A percentile compares a stretch with the other conserved stretches of the same genome.
These are phyloP conservation scores for Nyleta sp. DNA, from an alignment of 2,888 invertebrate genomes.

Conservation along the genomic window DNA sequence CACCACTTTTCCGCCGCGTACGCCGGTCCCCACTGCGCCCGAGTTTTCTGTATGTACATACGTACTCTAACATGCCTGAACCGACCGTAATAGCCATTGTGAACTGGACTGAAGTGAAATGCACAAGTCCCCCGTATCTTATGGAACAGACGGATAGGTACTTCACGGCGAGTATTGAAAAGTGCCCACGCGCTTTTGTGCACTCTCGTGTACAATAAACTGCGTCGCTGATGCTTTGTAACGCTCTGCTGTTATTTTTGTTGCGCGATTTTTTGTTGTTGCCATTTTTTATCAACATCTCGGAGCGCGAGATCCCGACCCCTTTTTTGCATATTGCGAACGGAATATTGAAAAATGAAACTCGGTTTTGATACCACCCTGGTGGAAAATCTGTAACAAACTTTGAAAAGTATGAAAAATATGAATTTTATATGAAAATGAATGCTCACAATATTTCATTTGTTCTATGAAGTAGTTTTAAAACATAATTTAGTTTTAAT, in stretches of 20 bases:
- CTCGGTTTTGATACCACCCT: no score
- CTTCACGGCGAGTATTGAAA: conserved; percentile 52
- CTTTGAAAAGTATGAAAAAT: no score
- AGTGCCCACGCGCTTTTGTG: conserved; percentile 58
- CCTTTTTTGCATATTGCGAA: no score
- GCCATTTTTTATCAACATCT: conserved; percentile 30
- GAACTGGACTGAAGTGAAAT: conserved; percentile 66
- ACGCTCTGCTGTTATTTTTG: conserved; percentile 54
- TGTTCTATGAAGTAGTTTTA: no score
- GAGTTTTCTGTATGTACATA: conserved; percentile 59
- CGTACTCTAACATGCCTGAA: conserved; percentile 64
- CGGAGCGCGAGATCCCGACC: no score
- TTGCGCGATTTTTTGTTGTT: conserved; percentile 45
- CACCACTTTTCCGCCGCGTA: conserved; percentile 60
- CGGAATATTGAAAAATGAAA: no score
- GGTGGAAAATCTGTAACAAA: no score
- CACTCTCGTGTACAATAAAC: conserved; percentile 56
- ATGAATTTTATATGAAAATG: no score
- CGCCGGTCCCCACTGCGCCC: conserved; percentile 47
- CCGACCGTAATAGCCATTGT: conserved; percentile 65
- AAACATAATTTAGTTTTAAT: no score
- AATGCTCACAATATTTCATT: no score
- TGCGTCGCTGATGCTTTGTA: conserved; percentile 57
- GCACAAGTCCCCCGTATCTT: conserved; percentile 62
- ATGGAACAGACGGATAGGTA: conserved; percentile 62